Base-by-base conservation (phyloP, 2,888 invertebrate species). In the Fabriciana adippe region DNA sequence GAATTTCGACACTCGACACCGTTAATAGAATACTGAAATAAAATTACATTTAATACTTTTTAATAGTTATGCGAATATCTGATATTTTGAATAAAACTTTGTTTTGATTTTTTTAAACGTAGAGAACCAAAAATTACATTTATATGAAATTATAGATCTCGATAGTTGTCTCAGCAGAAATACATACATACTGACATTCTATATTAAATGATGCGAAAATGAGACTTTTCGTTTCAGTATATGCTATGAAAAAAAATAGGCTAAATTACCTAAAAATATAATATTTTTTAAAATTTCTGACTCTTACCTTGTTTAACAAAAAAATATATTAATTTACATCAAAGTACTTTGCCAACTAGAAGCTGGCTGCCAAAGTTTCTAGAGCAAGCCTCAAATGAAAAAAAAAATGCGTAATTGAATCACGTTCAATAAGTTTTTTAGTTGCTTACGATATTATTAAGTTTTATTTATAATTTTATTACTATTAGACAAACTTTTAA, bases 361-460 rank as follows among this genome's bases (percentile, higher is more conserved):
- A 48, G 61, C 21, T 21, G 8, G n/a, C 35, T 16, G 48, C 48
- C 50, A 41, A 66, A 66, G 26, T 66, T 66, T 66, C 45, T 21
- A 14, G 18, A 66, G 66, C 55, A 50, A 18, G 61, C 55, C 60
- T 41, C 55, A 14, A n/a, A 18, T 31, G 21, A 15, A 35, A 50
- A 60, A 68, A 64, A 60, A 60, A 68, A 60, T 50, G 41, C 41
- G 55, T 68, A 64, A 68, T 68, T 64, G 51, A 64, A 64, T 31
- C 59, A 53, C 59, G 55, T 64, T 11, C 41, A 26, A 18, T 68
- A 64, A 48, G 47, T 60, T 56, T 47, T 48, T 48, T 18, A 50
- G 16, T 50, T 45, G 45, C 50, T 59, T 64, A 41, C 31, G 16
- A n/a, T n/a, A n/a, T n/a, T n/a, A n/a, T n/a, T n/a, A n/a, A n/a